phyloP scores from a whole-genome alignment of 2,888 invertebrate species.

The Ptilodon capucinus region DNA sequence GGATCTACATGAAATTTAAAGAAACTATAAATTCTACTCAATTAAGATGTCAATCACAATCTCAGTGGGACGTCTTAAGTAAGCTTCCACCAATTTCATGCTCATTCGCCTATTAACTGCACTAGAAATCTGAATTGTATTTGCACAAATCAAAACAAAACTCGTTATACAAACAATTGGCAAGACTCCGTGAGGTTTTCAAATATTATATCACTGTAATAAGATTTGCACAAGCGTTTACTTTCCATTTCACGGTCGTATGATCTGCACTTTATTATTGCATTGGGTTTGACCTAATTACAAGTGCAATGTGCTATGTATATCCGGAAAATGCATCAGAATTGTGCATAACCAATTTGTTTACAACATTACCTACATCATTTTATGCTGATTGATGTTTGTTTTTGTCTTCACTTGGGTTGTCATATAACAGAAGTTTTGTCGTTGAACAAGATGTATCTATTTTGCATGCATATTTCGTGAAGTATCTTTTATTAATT shows the following conservation, averaged over 20 bases:
- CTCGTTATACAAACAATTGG: constrained; percentile 12
- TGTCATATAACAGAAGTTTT: too few relatives aligned
- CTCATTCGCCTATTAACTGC: background rate
- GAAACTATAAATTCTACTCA: background rate
- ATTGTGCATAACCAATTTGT: too few relatives aligned
- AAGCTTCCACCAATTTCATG: background rate
- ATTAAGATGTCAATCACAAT: background rate
- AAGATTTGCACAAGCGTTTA: constrained; percentile 32
- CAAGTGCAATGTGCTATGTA: background rate
- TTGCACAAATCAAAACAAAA: constrained; percentile 18
- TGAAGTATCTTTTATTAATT: too few relatives aligned
- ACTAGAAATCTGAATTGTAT: constrained; percentile 17
- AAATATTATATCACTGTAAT: constrained; percentile 34
- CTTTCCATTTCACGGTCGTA: constrained; percentile 41
- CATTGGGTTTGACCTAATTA: background rate
- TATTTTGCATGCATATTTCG: too few relatives aligned
- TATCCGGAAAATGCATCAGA: background rate
- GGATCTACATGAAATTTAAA: too few relatives aligned
- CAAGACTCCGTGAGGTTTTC: constrained; percentile 26
- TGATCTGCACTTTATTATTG: constrained; percentile 13
- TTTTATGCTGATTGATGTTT: too few relatives aligned
- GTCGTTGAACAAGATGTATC: too few relatives aligned
- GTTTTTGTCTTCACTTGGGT: too few relatives aligned
- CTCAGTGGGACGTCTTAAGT: background rate
- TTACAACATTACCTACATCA: too few relatives aligned